Evolutionary conservation across 2,797 vertebrate genomes (phyloP), one percentile per base, ranked within the genome.

Genomic region (Lutjanus argentimaculatus): DNA sequence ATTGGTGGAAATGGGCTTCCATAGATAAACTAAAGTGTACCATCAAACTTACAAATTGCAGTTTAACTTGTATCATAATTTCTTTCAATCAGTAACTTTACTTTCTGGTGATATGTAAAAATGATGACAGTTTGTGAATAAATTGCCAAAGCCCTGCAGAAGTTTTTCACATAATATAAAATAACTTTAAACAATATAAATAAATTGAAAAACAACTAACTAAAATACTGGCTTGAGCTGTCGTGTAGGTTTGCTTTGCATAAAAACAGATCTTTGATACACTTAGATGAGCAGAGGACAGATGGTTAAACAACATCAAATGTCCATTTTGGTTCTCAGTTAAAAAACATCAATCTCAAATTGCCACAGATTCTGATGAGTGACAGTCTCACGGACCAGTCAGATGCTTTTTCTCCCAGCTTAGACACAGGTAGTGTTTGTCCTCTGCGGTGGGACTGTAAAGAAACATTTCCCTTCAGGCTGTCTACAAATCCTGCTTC

Each of bases 151-250:
- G 43, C 66, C 81, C 75, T 58, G 67, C 59, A 80, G 30, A 69
- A 46, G 14, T 25, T 51, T 67, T 70, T 74, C 45, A 81, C 49
- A 51, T 16, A 59, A 75, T 5, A 80, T 77, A 67, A 76, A 82
- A 82, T 57, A 71, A 51, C 6, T 56, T 66, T 66, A 56, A 79
- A 75, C 56, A 72, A 69, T 80, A 92, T 89, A 90, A 90, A 91
- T 91, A 88, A 53, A 79, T 82, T 74, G 6, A 21, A 63, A 86
- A 68, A 61, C 6, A 63, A 73, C 79, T 45, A 57, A 61, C n/a
- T 74, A 69, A 49, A 86, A 77, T 79, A 89, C 79, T 85, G 83
- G 30, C 74, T 56, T 73, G 48, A 52, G 56, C 56, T 77, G 58
- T 63, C 52, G 19, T 51, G 46, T 42, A 63, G 21, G 16, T 75